phyloP scores from a whole-genome alignment of 2,113 vertebrate species.

The Natator depressus region DNA sequence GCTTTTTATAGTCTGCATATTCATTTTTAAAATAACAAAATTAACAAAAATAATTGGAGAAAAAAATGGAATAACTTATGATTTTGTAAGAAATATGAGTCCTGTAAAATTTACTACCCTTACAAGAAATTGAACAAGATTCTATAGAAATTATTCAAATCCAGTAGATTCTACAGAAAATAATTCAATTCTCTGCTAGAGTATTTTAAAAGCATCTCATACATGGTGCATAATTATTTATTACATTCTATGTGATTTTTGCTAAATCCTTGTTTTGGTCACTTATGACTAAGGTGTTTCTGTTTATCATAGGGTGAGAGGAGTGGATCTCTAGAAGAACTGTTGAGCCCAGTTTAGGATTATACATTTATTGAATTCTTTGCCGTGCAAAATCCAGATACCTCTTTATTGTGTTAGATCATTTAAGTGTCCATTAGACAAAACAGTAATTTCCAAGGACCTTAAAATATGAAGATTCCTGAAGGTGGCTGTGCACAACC shows the following conservation, averaged over 20 bases:
- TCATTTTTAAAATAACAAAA: not conserved
- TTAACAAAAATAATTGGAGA: not conserved
- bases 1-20: fast-evolving
- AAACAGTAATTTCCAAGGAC: not conserved
- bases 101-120: not conserved
- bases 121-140: not conserved
- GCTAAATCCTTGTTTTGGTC: not conserved
- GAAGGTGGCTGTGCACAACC: not conserved
- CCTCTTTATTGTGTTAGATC: not conserved
- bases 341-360: not conserved
- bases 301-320: not conserved
- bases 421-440: not conserved
- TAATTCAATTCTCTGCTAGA: not conserved
- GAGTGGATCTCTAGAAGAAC: not conserved
- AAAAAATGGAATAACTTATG: not conserved
- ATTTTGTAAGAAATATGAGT: not conserved
- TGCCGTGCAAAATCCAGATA: not conserved
- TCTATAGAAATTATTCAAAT: not conserved
- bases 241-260: not conserved
- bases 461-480: not conserved
- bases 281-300: not conserved
- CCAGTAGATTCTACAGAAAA: not conserved
- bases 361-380: not conserved
- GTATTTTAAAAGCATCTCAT: not conserved
- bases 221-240: not conserved